A percentile compares a stretch with the other conserved stretches of the same genome.
Evolutionary conservation across 2,888 invertebrate species (phyloP).

Genomic region (Brassicogethes aeneus): DNA sequence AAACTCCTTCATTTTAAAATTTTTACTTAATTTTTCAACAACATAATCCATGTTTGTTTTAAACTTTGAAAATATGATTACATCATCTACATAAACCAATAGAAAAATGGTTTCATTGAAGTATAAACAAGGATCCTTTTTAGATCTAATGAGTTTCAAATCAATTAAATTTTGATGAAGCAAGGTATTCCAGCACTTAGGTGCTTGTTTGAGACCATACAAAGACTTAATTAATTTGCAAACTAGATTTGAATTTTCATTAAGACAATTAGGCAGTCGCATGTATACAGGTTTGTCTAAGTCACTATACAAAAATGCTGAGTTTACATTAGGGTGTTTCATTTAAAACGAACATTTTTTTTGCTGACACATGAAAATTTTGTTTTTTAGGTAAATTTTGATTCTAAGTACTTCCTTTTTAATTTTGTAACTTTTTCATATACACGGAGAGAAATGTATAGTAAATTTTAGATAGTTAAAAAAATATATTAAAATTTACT

Average conservation of each 20-base stretch:
- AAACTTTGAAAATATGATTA: constrained; percentile 12
- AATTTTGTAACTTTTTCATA: too few species aligned
- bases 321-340: background rate
- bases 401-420: too few species aligned
- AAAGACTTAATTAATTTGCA: too few species aligned
- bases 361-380: too few species aligned
- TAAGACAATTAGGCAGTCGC: constrained; percentile 6
- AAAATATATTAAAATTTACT: too few species aligned
- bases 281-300: constrained; percentile 9
- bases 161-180: constrained; percentile 11
- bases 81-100: constrained; percentile 16
- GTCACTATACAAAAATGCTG: background rate
- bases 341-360: too few species aligned
- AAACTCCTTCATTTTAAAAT: constrained; percentile 11
- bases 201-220: constrained; percentile 13
- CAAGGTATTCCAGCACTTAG: constrained; percentile 16
- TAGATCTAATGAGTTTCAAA: constrained; percentile 14
- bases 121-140: constrained; percentile 18
- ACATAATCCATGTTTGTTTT: constrained; percentile 7
- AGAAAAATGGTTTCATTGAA: constrained; percentile 12
- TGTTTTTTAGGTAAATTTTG: too few species aligned
- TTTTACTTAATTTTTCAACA: constrained; percentile 6
- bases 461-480: too few species aligned
- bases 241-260: constrained; percentile 6
- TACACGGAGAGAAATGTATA: too few species aligned